Evolutionary conservation across 1,140 invertebrate genomes (phyloP), one percentile per base, ranked within the genome.

Genomic region (Ceratosolen fusciceps): DNA sequence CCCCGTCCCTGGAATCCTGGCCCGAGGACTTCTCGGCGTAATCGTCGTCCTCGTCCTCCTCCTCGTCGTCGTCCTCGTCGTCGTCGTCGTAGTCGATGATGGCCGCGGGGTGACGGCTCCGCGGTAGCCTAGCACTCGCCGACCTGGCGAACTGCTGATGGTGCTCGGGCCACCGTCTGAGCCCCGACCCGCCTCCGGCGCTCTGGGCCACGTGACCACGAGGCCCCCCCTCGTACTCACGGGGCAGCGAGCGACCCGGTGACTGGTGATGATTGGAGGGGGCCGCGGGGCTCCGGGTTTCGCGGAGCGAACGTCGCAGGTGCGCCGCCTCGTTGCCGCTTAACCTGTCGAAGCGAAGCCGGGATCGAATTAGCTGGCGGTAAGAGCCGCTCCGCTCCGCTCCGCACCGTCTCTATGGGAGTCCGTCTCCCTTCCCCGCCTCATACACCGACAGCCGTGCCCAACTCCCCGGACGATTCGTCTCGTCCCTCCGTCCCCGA

Each of bases 71-170:
- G 88, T 89, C 70, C 81, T 89, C 86, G 19, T 79, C 77, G 81
- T 87, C 86, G 82, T 88, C 82, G 85, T 90, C 82, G 83, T 87
- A 83, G 86, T 90, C 60, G 34, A 87, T 86, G 76, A 89, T 87
- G 12, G 85, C 88, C 62, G 84, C 82, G 26, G 88, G 83, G 74
- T 88, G 86, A 10, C 92, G 92, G 14, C 92, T 92, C 52, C 93
- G 92, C 34, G 95, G 93, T 79, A 96, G 89, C 54, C 96, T 90
- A 3, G 95, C 96, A 85, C 95, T 96, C 19, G 95, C 95, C 26
- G 95, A 96, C 84, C 96, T 92, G 78, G 92, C 90, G 84, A 95
- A 94, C 83, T 92, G 92, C 75, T 93, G 92, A 70, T 88, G 85
- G 14, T 52, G 60, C 70, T 88, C 83, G 87, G 67, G 58, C 72